A percentile compares a stretch with the other conserved stretches of the same genome.
Conservation (phyloP, 2,888 invertebrate genomes). For the Dryobota labecula region DNA sequence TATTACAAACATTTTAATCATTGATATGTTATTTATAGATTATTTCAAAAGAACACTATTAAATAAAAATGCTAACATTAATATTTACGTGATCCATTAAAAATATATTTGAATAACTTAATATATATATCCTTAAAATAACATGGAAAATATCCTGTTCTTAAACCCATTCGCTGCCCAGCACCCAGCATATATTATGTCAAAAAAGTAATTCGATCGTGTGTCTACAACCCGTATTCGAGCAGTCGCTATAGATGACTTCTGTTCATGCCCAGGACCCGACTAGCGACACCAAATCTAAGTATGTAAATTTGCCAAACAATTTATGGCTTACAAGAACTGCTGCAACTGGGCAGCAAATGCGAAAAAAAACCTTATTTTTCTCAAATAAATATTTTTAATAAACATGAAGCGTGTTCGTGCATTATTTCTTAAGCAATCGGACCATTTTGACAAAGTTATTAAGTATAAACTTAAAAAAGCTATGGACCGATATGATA, state of each 20-base stretch:
- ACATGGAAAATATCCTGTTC: background rate
- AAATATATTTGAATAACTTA: constrained; percentile 12
- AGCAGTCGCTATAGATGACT: no score
- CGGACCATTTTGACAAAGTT: constrained; percentile 44
- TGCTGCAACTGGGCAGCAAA: no score
- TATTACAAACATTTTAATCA: constrained; percentile 12
- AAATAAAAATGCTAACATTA: background rate
- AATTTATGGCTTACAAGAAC: no score
- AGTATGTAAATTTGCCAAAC: no score
- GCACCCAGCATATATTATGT: no score
- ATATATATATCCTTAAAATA: background rate
- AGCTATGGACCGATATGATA: constrained; percentile 54
- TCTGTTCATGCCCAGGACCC: no score
- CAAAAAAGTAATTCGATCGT: no score
- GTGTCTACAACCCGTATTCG: no score
- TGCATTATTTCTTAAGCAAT: constrained; percentile 57
- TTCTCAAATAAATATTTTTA: constrained; percentile 5
- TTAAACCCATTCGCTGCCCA: no score
- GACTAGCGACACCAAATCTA: no score
- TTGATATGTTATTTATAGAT: background rate
- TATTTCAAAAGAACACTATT: background rate
- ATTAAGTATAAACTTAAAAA: constrained; percentile 26
- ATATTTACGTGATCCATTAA: constrained; percentile 31
- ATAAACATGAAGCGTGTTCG: constrained; percentile 48
- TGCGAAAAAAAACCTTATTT: constrained; percentile 21